Base-by-base conservation (phyloP, 2,888 invertebrate genomes). In the Ophion ventricosus region DNA sequence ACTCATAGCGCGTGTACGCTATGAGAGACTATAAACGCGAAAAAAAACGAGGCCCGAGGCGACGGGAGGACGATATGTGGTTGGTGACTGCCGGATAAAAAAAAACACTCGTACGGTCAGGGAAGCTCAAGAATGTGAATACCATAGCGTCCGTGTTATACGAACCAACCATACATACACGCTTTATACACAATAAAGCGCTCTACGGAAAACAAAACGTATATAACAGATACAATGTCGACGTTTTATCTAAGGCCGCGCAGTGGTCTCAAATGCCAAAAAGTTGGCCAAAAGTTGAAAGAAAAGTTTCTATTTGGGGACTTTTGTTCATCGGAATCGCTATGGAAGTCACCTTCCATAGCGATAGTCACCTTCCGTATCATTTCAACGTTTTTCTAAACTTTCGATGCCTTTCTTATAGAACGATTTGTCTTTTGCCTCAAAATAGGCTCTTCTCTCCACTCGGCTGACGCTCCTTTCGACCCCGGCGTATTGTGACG, bases 1-100 rank as follows among this genome's bases (percentile, higher is more conserved):
- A 64, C 61, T n/a, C 70, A 66, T 64, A 66, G n/a, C 56, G 40
- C 73, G 61, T 26, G 63, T n/a, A 49, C 61, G 5, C 40, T 5
- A 49, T 23, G 20, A 66, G 25, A 40, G 57, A 76, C 20, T 26
- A 63, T 25, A 29, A 49, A 26, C 57, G 57, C 20, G 17, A 66
- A 75, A 56, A 40, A 76, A 43, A 59, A 76, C 49, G 59, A 67
- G 80, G 57, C 63, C 49, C 35, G 57, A 10, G n/a, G 59, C 61
- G 25, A 73, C 43, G 73, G 57, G 70, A 67, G 70, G 70, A 57
- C 20, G 35, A n/a, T 72, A 57, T 73, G 59, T 43, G 73, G 57
- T 72, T 10, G 66, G 56, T 54, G 56, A 56, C 20, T 40, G 40
- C n/a, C n/a, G n/a, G n/a, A n/a, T n/a, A n/a, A 26, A 23, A 64